Conservation (phyloP, 37 sponge, comb jelly and placozoan species). For the Haliclona indistincta region DNA sequence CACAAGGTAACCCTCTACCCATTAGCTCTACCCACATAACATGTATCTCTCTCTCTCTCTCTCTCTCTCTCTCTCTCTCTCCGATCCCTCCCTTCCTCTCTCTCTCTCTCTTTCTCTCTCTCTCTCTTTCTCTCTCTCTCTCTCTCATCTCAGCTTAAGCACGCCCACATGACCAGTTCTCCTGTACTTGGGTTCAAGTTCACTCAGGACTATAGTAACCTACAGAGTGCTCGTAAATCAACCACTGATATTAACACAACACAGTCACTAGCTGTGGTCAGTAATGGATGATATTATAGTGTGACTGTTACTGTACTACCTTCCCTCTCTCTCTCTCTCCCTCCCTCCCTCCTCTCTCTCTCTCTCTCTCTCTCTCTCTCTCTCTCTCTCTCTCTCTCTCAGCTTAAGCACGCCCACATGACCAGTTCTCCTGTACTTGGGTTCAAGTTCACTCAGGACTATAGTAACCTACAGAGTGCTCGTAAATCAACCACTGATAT, state of each 20-base stretch:
- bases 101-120: conserved; percentile 1
- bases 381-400: not conserved
- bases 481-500: too few relatives aligned
- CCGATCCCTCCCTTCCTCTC: too few relatives aligned
- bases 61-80: not conserved
- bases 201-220: too few relatives aligned
- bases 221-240: too few relatives aligned
- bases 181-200: not conserved
- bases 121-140: not conserved
- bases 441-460: too few relatives aligned
- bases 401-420: not conserved
- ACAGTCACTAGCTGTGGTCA: too few relatives aligned
- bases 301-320: too few relatives aligned
- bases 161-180: not conserved
- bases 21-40: not conserved
- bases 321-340: not conserved
- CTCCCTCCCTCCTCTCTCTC: too few relatives aligned
- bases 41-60: not conserved
- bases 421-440: not conserved
- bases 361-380: conserved; percentile 1
- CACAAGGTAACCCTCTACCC: not conserved
- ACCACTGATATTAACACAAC: too few relatives aligned
- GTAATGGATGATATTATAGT: too few relatives aligned
- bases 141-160: too few relatives aligned
- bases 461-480: too few relatives aligned